These are phyloP conservation scores for Agrochola macilenta DNA, from an alignment of 2,888 invertebrate species.

Conservation along the genomic window DNA sequence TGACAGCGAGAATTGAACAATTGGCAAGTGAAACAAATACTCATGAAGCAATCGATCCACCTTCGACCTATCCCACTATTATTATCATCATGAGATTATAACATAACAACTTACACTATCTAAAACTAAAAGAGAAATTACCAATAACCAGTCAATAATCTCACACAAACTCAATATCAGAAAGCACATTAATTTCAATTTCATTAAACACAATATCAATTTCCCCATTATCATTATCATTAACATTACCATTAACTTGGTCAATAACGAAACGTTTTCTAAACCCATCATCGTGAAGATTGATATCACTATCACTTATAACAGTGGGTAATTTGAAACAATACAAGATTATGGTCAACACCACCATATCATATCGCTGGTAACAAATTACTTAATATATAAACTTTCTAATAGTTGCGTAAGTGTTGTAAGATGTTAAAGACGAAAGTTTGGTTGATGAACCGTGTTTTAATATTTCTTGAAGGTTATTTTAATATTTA, in stretches of 20 bases:
- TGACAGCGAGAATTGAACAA: not conserved
- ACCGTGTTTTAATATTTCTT: constrained; percentile 17
- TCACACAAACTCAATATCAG: not conserved
- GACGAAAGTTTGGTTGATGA: constrained; percentile 47
- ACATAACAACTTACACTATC: not conserved
- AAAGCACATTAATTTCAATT: constrained; percentile 16
- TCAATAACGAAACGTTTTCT: constrained; percentile 37
- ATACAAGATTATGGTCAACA: constrained; percentile 41
- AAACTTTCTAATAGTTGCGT: constrained; percentile 55
- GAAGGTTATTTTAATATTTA: constrained; percentile 10
- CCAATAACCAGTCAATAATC: not conserved
- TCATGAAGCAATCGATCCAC: not conserved
- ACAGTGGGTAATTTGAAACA: constrained; percentile 39
- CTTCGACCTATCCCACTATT: not conserved
- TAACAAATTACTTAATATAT: constrained; percentile 58
- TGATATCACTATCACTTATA: constrained; percentile 32
- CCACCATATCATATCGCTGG: constrained; percentile 20
- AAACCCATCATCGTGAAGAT: constrained; percentile 44
- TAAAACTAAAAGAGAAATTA: constrained; percentile 26
- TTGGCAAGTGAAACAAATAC: not conserved
- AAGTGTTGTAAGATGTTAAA: constrained; percentile 34
- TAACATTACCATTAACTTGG: constrained; percentile 10
- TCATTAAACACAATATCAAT: constrained; percentile 24
- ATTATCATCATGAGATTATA: not conserved
- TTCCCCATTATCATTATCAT: constrained; percentile 13